These are phyloP conservation scores for Todiramphus saurophagus DNA, from an alignment of 2,113 vertebrate genomes.

Conservation along the genomic window DNA sequence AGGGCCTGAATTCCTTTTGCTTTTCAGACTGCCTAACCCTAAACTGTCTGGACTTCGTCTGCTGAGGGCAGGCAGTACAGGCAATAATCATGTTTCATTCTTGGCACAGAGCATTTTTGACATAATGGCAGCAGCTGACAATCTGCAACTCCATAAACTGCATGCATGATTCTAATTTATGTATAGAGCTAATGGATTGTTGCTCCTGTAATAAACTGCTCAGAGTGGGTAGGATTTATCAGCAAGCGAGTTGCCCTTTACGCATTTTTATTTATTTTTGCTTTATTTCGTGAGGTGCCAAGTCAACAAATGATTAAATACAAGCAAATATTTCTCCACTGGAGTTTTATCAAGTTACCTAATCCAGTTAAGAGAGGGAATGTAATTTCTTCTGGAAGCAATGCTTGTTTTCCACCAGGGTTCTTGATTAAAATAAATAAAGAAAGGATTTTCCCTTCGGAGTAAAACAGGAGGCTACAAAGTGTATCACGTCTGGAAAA, in stretches of 20 bases:
- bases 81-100: background rate
- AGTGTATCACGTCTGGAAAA: background rate
- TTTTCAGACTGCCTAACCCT: conserved; percentile 2
- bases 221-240: conserved; percentile 45
- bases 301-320: conserved; percentile 67
- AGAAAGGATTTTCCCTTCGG: background rate
- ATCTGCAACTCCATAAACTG: conserved; percentile 56
- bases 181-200: conserved; percentile 59
- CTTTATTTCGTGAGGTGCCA: conserved; percentile 38
- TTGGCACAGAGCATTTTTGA: background rate
- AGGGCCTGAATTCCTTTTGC: background rate
- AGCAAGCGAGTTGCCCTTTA: conserved; percentile 55
- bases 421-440: conserved; percentile 5
- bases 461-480: background rate
- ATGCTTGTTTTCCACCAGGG: conserved; percentile 12
- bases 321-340: conserved; percentile 51
- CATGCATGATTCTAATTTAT: conserved; percentile 51
- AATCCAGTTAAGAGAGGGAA: conserved; percentile 41
- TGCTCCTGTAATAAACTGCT: conserved; percentile 59
- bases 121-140: conserved; percentile 27
- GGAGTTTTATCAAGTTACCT: conserved; percentile 56
- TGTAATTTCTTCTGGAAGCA: conserved; percentile 34
- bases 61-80: background rate
- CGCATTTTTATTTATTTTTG: conserved; percentile 51
- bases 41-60: background rate